A percentile compares a stretch with the other conserved stretches of the same genome.
These are phyloP conservation scores for Centropyge bicolor DNA, from an alignment of 2,797 vertebrate genomes.

Conservation along the genomic window DNA sequence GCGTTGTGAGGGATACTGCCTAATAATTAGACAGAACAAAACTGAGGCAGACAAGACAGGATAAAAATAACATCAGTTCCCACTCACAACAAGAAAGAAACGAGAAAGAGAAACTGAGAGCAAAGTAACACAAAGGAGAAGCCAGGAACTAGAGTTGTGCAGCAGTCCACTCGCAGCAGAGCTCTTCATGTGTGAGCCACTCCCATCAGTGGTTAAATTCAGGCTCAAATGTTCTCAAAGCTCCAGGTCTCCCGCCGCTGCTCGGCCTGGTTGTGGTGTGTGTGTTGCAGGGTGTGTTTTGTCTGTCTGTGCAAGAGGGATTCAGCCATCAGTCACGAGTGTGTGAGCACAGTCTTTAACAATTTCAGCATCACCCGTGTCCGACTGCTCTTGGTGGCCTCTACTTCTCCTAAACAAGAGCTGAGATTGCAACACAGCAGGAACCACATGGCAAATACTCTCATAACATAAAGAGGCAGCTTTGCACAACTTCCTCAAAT, in stretches of 20 bases:
- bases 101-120: constrained; percentile 21
- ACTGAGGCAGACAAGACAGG: background rate
- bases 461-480: constrained; percentile 27
- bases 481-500: constrained; percentile 64
- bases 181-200: constrained; percentile 38
- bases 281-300: constrained; percentile 11
- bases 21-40: constrained; percentile 25
- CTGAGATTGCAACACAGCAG: constrained; percentile 66
- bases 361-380: constrained; percentile 24
- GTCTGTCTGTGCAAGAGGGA: background rate
- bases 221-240: constrained; percentile 32
- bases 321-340: constrained; percentile 35
- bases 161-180: background rate
- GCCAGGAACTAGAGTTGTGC: background rate
- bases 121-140: constrained; percentile 13
- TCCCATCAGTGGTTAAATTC: constrained; percentile 47
- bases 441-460: constrained; percentile 52
- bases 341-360: constrained; percentile 23
- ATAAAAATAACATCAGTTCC: constrained; percentile 33
- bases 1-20: background rate
- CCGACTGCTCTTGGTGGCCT: constrained; percentile 11
- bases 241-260: constrained; percentile 23
- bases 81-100: constrained; percentile 28
- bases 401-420: constrained; percentile 59
- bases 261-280: constrained; percentile 27